These are phyloP conservation scores for Tetramorium bicarinatum DNA, from an alignment of 2,888 invertebrate species.

Conservation along the genomic window DNA sequence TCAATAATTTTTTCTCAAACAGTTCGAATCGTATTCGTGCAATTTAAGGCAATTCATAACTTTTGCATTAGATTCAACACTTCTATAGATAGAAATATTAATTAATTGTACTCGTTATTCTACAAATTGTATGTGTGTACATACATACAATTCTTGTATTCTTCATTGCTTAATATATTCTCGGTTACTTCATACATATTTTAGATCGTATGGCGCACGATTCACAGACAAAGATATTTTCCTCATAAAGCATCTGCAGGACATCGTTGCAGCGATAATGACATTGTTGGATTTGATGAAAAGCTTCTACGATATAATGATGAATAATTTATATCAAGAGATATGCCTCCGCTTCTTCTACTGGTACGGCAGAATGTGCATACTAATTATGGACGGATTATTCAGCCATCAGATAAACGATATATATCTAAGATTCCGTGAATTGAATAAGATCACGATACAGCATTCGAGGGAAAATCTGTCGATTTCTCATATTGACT, in stretches of 20 bases:
- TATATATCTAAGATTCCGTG: constrained; percentile 19
- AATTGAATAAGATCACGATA: constrained; percentile 30
- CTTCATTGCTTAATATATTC: too few species aligned
- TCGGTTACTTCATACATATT: neutral
- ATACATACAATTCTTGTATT: too few species aligned
- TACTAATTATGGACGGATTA: constrained; percentile 13
- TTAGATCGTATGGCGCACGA: constrained; percentile 34
- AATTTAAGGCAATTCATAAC: too few species aligned
- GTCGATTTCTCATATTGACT: constrained; percentile 6
- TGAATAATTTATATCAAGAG: neutral
- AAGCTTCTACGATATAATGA: neutral
- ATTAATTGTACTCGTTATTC: too few species aligned
- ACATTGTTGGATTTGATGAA: neutral
- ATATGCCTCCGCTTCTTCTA: neutral
- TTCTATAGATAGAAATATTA: too few species aligned
- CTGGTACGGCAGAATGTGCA: neutral
- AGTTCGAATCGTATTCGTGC: too few species aligned
- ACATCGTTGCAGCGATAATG: neutral
- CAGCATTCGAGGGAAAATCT: neutral
- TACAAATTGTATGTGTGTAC: too few species aligned
- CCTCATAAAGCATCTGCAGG: neutral
- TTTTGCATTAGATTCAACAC: too few species aligned
- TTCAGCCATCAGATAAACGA: constrained; percentile 19
- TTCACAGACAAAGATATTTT: constrained; percentile 38
- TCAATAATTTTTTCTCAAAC: too few species aligned